Evolutionary conservation across 92 coral and sea anemone species (phyloP), one percentile per base, ranked within the genome.

Genomic region (Nematostella vectensis): DNA sequence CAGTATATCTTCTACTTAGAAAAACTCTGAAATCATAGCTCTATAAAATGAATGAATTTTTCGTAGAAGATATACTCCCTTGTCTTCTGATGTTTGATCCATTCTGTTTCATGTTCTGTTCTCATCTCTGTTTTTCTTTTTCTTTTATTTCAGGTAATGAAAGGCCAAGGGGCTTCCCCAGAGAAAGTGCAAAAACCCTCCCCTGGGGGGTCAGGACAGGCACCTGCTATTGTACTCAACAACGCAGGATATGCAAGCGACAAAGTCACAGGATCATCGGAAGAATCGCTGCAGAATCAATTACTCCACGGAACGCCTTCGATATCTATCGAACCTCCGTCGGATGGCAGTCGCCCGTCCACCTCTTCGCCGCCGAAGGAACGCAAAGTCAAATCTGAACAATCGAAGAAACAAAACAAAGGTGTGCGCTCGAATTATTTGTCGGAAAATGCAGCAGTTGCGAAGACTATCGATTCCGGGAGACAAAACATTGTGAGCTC

Each of bases 241-340:
- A 45, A 15, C 40, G 6, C 40, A 6, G 53, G 52, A 12, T 50
- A 13, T 33, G 61, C 17, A 9, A 52, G 3, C 8, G n/a, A 22
- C 22, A 25, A 42, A 23, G 30, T 3, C 4, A 13, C 20, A 11
- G 11, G 50, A 13, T 49, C 47, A 0, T n/a, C 68, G 8, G 58
- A 62, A 30, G 50, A 15, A 27, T 28, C 47, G 2, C 38, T 40
- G 2, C 42, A 26, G 40, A n/a, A n/a, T n/a, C n/a, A n/a, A n/a
- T n/a, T n/a, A n/a, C 29, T 36, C 25, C 30, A 21, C 31, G 11
- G 28, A 18, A 1, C 79, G 16, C 75, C 85, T 16, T 27, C 23
- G n/a, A 45, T 66, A 3, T 26, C 25, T 19, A 38, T 60, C 30
- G 58, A 72, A 36, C 50, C 27, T 29, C 52, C 74, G 0, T 50